Evolutionary conservation across 2,888 invertebrate genomes (phyloP).

Genomic region (Siphonodentalium dalli): DNA sequence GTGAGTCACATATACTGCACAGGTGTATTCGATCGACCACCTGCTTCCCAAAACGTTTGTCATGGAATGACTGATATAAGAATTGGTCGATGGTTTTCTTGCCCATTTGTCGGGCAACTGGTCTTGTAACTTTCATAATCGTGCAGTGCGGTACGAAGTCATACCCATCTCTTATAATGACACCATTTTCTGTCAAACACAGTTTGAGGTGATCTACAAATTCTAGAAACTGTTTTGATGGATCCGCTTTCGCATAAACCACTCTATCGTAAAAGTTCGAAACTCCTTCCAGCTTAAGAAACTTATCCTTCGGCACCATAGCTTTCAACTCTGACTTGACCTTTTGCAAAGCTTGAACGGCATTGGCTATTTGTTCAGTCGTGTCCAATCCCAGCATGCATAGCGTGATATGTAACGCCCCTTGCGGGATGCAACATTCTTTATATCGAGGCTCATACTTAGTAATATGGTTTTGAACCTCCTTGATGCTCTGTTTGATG

Average conservation of each 20-base stretch:
- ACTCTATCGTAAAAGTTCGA: constrained; percentile 63
- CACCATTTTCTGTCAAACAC: constrained; percentile 48
- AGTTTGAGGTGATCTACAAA: constrained; percentile 56
- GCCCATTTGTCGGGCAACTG: constrained; percentile 49
- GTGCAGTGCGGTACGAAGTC: constrained; percentile 67
- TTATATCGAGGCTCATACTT: constrained; percentile 55
- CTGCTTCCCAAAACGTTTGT: constrained; percentile 60
- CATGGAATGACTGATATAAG: constrained; percentile 53
- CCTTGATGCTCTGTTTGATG: constrained; percentile 41
- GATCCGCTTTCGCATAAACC: constrained; percentile 60
- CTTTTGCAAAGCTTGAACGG: constrained; percentile 40
- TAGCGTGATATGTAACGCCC: constrained; percentile 64
- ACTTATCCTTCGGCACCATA: constrained; percentile 38
- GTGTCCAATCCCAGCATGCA: constrained; percentile 62
- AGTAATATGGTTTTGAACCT: constrained; percentile 58
- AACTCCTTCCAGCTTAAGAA: constrained; percentile 53
- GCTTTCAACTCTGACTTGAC: constrained; percentile 36
- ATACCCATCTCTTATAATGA: constrained; percentile 62
- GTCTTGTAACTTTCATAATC: constrained; percentile 63
- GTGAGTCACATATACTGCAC: constrained; percentile 60
- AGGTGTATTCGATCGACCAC: constrained; percentile 57
- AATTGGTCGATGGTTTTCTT: constrained; percentile 56
- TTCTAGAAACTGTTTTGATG: constrained; percentile 49
- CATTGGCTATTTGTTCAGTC: constrained; percentile 47
- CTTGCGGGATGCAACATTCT: constrained; percentile 56